phyloP scores from a whole-genome alignment of 2,888 invertebrate species.

The Drosophila robusta region DNA sequence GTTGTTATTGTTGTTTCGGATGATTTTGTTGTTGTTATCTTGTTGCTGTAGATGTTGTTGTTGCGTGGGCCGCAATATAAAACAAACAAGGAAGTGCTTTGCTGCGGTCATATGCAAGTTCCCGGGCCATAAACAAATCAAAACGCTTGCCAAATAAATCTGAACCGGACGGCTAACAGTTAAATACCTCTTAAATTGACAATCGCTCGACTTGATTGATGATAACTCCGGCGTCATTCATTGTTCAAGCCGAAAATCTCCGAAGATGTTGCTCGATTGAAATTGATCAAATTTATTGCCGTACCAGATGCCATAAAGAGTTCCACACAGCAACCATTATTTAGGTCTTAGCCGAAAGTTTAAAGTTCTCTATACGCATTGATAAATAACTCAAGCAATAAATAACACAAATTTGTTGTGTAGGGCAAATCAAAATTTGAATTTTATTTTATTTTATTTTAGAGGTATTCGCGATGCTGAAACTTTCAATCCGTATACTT shows the following conservation, averaged over 20 bases:
- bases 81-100: conserved; percentile 24
- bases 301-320: background rate
- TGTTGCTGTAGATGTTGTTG: conserved; percentile 7
- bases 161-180: conserved; percentile 9
- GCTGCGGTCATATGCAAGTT: conserved; percentile 13
- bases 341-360: too few relatives aligned
- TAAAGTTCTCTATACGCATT: background rate
- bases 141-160: conserved; percentile 35
- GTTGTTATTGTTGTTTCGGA: conserved; percentile 28
- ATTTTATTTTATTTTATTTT: background rate
- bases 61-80: conserved; percentile 3
- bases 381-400: background rate
- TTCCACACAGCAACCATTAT: background rate
- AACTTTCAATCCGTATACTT: background rate
- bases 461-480: conserved; percentile 4
- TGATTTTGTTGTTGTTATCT: conserved; percentile 13
- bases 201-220: conserved; percentile 28
- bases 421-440: background rate
- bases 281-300: background rate
- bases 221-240: background rate
- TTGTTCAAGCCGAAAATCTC: background rate
- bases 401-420: background rate
- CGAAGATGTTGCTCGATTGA: background rate
- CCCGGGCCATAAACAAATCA: conserved; percentile 31
- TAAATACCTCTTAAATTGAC: conserved; percentile 22